Evolutionary conservation across 2,888 invertebrate species (phyloP), one percentile per base, ranked within the genome.

Genomic region (Morinoia aosen): DNA sequence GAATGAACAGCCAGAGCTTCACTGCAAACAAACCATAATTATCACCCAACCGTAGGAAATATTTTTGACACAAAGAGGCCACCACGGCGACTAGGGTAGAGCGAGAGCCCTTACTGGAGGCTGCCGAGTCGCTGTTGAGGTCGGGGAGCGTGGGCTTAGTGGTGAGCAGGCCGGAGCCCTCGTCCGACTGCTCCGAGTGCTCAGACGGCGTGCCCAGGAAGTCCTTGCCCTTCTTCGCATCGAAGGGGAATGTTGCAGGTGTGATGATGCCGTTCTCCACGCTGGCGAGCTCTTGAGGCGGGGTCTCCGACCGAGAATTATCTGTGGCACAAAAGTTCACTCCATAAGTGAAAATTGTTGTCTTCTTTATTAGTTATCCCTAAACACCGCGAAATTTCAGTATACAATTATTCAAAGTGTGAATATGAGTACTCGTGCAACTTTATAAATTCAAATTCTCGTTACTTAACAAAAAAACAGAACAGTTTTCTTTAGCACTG

Each of bases 71-170:
- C 76, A 19, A 16, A 1, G 33, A 10, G 25, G 76, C 14, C 76
- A 76, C 33, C 25, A 33, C 76, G 2, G 33, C 0, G 33, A 33
- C 33, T 16, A 76, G 76, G 76, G 76, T 33, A 76, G 76, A 76
- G 76, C 25, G 7, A 76, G 33, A 8, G 76, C 10, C 90, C 93
- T 93, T 57, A 93, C 97, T 97, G 96, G 97, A 97, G 96, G 97
- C 97, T 95, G 97, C 97, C 25, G 96, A 95, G 76, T 96, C 88
- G 64, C 96, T 96, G 95, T 96, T 96, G 40, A 96, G 96, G 88
- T 96, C 96, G 57, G 97, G 96, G 94, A 96, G 96, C 48, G 95
- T 96, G 95, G 97, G 96, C n/a, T 93, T 93, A 5, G n/a, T 19
- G 19, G 95, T 58, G 33, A 58, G 58, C 76, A 95, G 90, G 10